These are phyloP conservation scores for Rhinogobio ventralis DNA, from an alignment of 2,797 vertebrate species.

Conservation along the genomic window DNA sequence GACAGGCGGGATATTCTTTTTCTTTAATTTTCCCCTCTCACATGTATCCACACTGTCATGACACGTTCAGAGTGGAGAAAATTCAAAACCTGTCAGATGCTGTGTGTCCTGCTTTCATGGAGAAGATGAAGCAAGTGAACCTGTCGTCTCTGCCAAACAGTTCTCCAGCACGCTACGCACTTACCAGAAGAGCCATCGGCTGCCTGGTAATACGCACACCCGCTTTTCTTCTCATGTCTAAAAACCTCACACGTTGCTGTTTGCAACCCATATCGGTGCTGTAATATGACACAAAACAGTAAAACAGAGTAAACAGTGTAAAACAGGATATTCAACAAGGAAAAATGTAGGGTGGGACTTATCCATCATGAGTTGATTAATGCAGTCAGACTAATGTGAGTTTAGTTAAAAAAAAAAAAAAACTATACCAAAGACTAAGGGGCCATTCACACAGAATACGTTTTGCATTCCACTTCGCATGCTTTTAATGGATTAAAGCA, in stretches of 20 bases:
- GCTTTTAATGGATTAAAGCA: not conserved
- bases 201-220: constrained; percentile 65
- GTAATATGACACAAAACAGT: not conserved
- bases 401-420: not conserved
- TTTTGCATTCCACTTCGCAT: not conserved
- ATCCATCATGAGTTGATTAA: not conserved
- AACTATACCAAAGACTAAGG: too few species aligned
- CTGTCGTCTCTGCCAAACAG: constrained; percentile 64
- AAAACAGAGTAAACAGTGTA: not conserved
- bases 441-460: too few species aligned
- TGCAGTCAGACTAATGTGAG: not conserved
- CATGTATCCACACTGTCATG: not conserved
- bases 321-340: not conserved
- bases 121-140: constrained; percentile 71
- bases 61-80: constrained; percentile 62
- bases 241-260: not conserved
- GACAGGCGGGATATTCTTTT: not conserved
- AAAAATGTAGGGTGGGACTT: not conserved
- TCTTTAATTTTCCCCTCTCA: not conserved
- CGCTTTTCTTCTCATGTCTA: constrained; percentile 8
- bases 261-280: not conserved
- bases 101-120: constrained; percentile 70
- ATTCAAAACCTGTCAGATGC: constrained; percentile 68
- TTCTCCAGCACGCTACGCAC: constrained; percentile 60
- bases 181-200: constrained; percentile 68